A percentile compares a stretch with the other conserved stretches of the same genome.
Conservation (phyloP, 2,888 invertebrate genomes). For the Platycheirus albimanus region DNA sequence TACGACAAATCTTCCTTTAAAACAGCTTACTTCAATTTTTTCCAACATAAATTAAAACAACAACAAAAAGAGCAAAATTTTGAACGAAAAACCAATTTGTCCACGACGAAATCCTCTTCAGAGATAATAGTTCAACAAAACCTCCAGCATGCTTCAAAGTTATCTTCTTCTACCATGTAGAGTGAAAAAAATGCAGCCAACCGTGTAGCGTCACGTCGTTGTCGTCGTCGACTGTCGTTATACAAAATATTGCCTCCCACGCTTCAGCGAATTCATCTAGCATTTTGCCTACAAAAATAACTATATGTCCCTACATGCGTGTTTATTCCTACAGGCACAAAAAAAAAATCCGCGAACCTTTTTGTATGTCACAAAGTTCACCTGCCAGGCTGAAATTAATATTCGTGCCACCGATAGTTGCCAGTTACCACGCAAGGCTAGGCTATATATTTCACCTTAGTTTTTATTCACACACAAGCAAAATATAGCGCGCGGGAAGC, state of each 20-base stretch:
- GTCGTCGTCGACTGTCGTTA: neutral
- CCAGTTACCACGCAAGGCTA: constrained; percentile 57
- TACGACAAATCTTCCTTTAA: no score
- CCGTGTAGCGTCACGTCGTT: neutral
- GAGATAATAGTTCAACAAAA: constrained; percentile 5
- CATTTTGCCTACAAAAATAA: constrained; percentile 17
- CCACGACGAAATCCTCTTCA: neutral
- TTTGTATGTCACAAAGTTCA: constrained; percentile 42
- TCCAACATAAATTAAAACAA: no score
- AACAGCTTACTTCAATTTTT: no score
- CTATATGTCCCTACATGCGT: neutral
- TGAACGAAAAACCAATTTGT: constrained; percentile 1
- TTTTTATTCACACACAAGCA: neutral
- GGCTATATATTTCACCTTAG: neutral
- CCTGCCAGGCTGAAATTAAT: constrained; percentile 49
- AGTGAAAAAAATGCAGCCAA: constrained; percentile 14
- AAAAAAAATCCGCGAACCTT: constrained; percentile 28
- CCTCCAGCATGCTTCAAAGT: constrained; percentile 12
- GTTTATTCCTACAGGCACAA: constrained; percentile 4
- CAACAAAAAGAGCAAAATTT: no score
- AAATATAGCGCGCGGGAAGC: constrained; percentile 13
- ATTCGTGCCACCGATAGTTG: constrained; percentile 55
- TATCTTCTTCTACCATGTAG: constrained; percentile 4
- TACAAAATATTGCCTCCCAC: neutral
- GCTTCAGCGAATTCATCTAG: neutral